Conservation (phyloP, 1,140 invertebrate genomes). For the Diachasmimorpha longicaudata region DNA sequence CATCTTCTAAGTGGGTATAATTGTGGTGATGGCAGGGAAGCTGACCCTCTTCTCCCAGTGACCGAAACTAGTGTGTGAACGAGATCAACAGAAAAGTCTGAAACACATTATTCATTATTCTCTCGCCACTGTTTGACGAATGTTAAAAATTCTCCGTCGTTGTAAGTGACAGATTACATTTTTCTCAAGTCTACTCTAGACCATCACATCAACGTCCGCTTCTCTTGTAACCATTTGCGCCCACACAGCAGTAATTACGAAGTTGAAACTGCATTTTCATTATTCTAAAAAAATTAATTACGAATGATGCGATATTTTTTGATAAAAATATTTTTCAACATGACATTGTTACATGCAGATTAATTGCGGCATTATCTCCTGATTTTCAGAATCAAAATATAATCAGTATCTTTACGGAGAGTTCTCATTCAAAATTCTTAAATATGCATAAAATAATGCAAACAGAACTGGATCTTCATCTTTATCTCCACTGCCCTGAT, state of each 20-base stretch:
- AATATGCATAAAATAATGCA: not conserved
- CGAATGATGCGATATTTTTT: too few relatives aligned
- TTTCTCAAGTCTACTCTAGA: not conserved
- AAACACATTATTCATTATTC: not conserved
- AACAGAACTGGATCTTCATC: not conserved
- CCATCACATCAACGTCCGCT: not conserved
- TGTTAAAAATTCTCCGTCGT: not conserved
- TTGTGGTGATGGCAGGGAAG: too few relatives aligned
- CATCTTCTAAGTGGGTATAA: too few relatives aligned
- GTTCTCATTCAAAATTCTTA: too few relatives aligned
- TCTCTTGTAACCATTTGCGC: not conserved
- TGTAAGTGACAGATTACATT: not conserved
- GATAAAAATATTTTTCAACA: too few relatives aligned
- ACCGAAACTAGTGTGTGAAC: not conserved
- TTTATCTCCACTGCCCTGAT: not conserved
- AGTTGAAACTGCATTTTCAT: not conserved
- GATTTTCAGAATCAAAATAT: too few relatives aligned
- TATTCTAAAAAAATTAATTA: not conserved
- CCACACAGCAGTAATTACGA: not conserved
- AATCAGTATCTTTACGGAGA: too few relatives aligned
- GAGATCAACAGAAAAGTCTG: not conserved
- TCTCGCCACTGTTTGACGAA: not conserved
- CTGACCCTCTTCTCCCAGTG: not conserved
- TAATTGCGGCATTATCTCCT: too few relatives aligned
- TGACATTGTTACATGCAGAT: too few relatives aligned